Base-by-base conservation (phyloP, 30 jellyfish, hydroid and myxozoan genomes). In the Sanderia malayensis region DNA sequence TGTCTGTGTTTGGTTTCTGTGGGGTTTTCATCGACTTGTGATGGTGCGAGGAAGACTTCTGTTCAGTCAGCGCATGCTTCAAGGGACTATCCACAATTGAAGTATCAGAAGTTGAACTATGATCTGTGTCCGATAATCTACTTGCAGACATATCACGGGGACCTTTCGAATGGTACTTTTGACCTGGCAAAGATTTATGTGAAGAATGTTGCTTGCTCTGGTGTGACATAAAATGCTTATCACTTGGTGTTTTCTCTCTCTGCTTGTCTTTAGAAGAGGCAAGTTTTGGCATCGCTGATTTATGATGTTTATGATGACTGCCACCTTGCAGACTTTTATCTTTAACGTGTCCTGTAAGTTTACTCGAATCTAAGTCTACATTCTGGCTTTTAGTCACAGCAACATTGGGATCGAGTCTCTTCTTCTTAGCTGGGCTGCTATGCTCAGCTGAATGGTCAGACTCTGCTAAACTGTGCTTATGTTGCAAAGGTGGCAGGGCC, bases 391-490 rank as follows among this genome's bases (percentile, higher is more conserved):
- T 67, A 17, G 31, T 31, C n/a, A 58, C 70, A 4, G 18, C 64
- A 49, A 7, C 27, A 45, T 41, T 78, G 1, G 76, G 24, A 30
- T 77, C 96, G 23, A 77, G 45, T 65, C 47, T 86, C 44, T 63
- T 87, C 25, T 58, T 78, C 67, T 86, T 86, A 7, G 89, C 87
- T 15, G 96, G 96, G 57, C 89, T 78, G n/a, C n/a, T n/a, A n/a
- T n/a, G n/a, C 44, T 72, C 94, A 19, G 61, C 7, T 26, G 92
- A 45, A 6, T 44, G 44, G 10, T 64, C 82, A 49, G 41, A 24
- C 13, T 72, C 86, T 33, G 92, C 83, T 9, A 67, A 66, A 33
- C 84, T 71, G 29, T 82, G 94, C 33, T 82, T 71, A 25, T 71
- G 83, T 22, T 64, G 81, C 24, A 63, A 41, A 2, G 82, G 86